Evolutionary conservation across 1,140 invertebrate genomes (phyloP).

Genomic region (Oryctes rhinoceros): DNA sequence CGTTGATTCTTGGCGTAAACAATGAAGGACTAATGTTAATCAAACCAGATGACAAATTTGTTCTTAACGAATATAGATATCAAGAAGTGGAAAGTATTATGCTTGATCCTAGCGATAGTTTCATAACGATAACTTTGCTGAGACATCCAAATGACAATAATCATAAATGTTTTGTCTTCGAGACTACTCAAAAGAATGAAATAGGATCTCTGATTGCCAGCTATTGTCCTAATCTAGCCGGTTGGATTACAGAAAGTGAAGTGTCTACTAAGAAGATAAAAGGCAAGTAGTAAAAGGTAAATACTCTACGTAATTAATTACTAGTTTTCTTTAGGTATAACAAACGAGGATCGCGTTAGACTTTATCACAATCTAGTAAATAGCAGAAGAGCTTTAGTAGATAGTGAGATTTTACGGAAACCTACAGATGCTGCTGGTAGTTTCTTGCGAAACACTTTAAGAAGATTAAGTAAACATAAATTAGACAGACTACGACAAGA

Average conservation of each 20-base stretch:
- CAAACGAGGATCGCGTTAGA: slow-evolving; percentile 83
- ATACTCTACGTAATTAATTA: slow-evolving; percentile 42
- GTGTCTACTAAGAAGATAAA: slow-evolving; percentile 70
- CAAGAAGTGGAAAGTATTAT: slow-evolving; percentile 89
- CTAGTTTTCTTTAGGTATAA: slow-evolving; percentile 65
- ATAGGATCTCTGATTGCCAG: slow-evolving; percentile 92
- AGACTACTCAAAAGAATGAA: slow-evolving; percentile 88
- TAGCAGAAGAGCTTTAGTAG: slow-evolving; percentile 82
- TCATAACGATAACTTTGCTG: slow-evolving; percentile 83
- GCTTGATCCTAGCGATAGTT: slow-evolving; percentile 90
- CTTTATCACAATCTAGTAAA: slow-evolving; percentile 84
- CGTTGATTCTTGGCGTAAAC: slow-evolving; percentile 83
- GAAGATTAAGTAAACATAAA: slow-evolving; percentile 86
- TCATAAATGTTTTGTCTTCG: slow-evolving; percentile 93
- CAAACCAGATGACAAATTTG: slow-evolving; percentile 88
- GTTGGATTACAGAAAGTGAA: slow-evolving; percentile 87
- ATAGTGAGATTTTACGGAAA: slow-evolving; percentile 81
- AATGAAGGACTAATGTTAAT: slow-evolving; percentile 89
- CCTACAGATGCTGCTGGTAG: slow-evolving; percentile 80
- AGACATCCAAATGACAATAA: slow-evolving; percentile 70
- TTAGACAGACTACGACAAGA: slow-evolving; percentile 86
- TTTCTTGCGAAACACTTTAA: slow-evolving; percentile 87
- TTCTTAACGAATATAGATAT: slow-evolving; percentile 88
- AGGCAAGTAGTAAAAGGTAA: slow-evolving; percentile 42
- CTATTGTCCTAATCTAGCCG: slow-evolving; percentile 85